Evolutionary conservation across 2,113 vertebrate species (phyloP), one percentile per base, ranked within the genome.

Genomic region (Galeopterus variegatus): DNA sequence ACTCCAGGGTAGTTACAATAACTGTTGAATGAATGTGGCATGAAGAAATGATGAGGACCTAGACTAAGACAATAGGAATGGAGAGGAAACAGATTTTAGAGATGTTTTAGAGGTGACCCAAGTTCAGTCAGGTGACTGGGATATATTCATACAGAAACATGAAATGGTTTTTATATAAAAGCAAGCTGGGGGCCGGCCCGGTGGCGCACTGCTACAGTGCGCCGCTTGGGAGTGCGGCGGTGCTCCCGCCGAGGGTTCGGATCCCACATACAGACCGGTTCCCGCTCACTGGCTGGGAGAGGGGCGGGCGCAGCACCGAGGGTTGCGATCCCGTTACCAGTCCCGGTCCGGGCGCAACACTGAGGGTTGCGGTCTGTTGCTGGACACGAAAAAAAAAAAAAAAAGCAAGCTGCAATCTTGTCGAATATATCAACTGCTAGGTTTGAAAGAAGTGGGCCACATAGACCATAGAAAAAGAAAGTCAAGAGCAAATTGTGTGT

Each of bases 81-180:
- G 33, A 64, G 45, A 88, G 58, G 65, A 97, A 89, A 94, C 36
- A 81, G 12, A 94, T 54, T 90, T 87, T 48, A 96, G 65, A 81
- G 52, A 90, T 85, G 48, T 52, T 94, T 94, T 87, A 48, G 54
- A 89, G 62, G 65, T 95, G 79, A 86, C 84, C 82, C 79, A 81
- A 75, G 41, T 76, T 94, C 36, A 81, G 65, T 80, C 60, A 76
- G 24, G 72, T 91, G 77, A 84, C 23, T 70, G 85, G 33, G n/a
- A 18, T 58, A 26, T n/a, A 91, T n/a, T n/a, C 41, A 81, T 50
- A 62, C 31, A 91, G 88, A 88, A 23, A 41, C 41, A 41, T 41
- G 19, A 58, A 85, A 85, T 52, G 80, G 28, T n/a, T 94, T 91
- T 94, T 72, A 94, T 36, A 64, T 72, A 95, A 94, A 88, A 88